phyloP scores from a whole-genome alignment of 1,140 invertebrate species.

The Drosophila athabasca region DNA sequence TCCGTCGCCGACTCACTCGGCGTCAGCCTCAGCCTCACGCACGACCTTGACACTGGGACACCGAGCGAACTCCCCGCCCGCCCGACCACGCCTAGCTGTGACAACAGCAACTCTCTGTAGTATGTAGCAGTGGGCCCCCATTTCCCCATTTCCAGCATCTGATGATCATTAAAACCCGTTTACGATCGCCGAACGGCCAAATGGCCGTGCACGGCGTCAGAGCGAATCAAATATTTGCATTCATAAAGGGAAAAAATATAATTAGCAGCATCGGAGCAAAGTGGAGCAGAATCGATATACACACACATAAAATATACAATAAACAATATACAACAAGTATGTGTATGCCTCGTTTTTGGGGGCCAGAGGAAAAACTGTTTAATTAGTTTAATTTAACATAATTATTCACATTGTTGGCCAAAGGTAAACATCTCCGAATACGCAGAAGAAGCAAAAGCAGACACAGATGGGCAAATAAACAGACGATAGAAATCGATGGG shows the following conservation, averaged over 20 bases:
- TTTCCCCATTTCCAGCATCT: constrained; percentile 21
- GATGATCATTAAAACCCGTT: constrained; percentile 63
- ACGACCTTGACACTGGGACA: constrained; percentile 63
- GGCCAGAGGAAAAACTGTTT: constrained; percentile 51
- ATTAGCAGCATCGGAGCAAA: constrained; percentile 55
- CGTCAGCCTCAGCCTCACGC: no score
- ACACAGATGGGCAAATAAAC: constrained; percentile 25
- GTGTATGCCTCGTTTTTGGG: not conserved
- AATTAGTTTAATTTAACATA: constrained; percentile 79
- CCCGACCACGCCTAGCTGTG: constrained; percentile 19
- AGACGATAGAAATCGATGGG: constrained; percentile 5
- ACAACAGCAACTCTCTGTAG: constrained; percentile 20
- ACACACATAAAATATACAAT: not conserved
- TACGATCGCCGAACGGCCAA: constrained; percentile 41
- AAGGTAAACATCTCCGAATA: constrained; percentile 44
- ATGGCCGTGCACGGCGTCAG: constrained; percentile 3
- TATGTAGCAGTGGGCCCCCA: not conserved
- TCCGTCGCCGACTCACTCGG: not conserved
- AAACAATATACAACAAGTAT: no score
- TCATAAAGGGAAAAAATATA: constrained; percentile 63
- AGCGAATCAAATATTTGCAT: constrained; percentile 69
- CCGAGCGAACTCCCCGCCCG: not conserved
- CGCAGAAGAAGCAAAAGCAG: constrained; percentile 36
- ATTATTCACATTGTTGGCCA: constrained; percentile 66
- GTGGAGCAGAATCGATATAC: constrained; percentile 33